A percentile compares a stretch with the other conserved stretches of the same genome.
phyloP scores from a whole-genome alignment of 2,797 vertebrate genomes.

The Lithobates sylvaticus region DNA sequence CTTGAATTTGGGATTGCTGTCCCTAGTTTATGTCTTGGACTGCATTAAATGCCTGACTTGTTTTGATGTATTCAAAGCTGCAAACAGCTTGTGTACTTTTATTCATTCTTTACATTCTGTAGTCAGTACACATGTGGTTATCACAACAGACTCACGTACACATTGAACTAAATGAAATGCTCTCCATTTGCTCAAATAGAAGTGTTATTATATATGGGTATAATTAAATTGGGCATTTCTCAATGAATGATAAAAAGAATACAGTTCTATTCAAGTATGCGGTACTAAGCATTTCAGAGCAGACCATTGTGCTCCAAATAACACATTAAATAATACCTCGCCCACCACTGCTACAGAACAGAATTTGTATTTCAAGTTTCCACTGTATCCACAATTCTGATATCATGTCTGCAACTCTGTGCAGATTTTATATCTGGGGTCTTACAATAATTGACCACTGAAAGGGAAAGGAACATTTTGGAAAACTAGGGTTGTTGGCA shows the following conservation, averaged over 20 bases:
- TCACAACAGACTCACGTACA: not conserved
- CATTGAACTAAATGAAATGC: not conserved
- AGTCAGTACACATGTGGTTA: not conserved
- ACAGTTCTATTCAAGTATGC: not conserved
- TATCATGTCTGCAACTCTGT: not conserved
- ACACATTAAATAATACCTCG: not conserved
- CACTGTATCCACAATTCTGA: not conserved
- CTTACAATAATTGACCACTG: not conserved
- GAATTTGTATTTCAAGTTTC: not conserved
- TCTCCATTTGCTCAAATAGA: not conserved
- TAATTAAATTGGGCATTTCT: not conserved
- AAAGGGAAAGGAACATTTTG: no score
- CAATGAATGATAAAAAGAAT: not conserved
- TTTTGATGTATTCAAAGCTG: not conserved
- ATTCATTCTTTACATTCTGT: not conserved
- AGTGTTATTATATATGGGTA: not conserved
- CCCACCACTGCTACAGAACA: not conserved
- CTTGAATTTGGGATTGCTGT: slow-evolving; percentile 9
- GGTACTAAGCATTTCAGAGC: not conserved
- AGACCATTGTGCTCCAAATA: not conserved
- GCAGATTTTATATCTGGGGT: not conserved
- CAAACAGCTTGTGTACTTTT: not conserved
- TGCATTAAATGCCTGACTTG: not conserved
- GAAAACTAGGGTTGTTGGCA: not conserved
- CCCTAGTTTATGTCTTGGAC: not conserved